Evolutionary conservation across 2,797 vertebrate genomes (phyloP), one percentile per base, ranked within the genome.

Genomic region (Bucorvus abyssinicus): DNA sequence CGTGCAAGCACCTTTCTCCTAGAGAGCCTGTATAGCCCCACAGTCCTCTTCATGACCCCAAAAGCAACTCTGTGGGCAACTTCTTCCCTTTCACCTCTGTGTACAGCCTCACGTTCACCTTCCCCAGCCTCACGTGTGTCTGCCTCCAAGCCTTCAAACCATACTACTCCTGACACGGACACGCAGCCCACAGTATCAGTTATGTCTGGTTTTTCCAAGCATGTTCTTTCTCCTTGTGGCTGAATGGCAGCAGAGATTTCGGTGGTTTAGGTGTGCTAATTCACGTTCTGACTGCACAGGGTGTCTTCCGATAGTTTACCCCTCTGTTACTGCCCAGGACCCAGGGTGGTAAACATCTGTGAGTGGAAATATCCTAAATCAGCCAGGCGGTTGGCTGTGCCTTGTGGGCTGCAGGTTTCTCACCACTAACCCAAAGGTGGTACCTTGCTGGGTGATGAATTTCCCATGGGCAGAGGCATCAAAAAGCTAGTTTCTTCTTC

Each of bases 301-400:
- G 9, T 52, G 10, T 75, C 23, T 90, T 76, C 27, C 36, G 16
- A 26, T 74, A 36, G 24, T 63, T 90, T 86, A 34, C 12, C 16
- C 14, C 30, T 55, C n/a, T 88, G 20, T 60, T 60, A 12, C 49
- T 47, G n/a, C 12, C 17, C 56, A 50, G 32, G 7, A 75, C 9
- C 6, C 23, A 64, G 30, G 4, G 10, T 8, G 18, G 18, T 89
- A 42, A 47, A 17, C 18, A 17, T 44, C 55, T 64, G 6, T 56
- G 44, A 49, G 19, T 49, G 12, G 36, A 49, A 78, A 65, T 55
- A 49, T 2, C 36, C 38, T 53, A 27, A 85, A 74, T 45, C 7
- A 44, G 7, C 22, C 10, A 5, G 9, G 24, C 0, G 1, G 14
- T n/a, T 0, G 6, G 6, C 44, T 60, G 30, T 55, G 24, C 49